Base-by-base conservation (phyloP, 2,113 vertebrate genomes). In the Nanorana parkeri region DNA sequence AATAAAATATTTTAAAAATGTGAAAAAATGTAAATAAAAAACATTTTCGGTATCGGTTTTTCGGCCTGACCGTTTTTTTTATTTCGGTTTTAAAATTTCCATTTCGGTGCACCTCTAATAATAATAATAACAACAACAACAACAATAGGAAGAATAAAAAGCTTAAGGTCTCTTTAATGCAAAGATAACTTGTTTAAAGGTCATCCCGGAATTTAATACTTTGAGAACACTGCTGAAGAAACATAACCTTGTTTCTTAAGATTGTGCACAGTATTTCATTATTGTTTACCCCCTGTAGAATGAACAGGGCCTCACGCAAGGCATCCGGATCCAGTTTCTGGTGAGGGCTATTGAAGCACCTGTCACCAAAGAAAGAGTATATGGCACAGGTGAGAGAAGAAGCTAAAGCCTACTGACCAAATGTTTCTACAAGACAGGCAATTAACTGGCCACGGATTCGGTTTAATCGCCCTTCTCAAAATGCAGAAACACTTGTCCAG, bases 171-270 rank as follows among this genome's bases (percentile, higher is more conserved):
- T 10, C n/a, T 21, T 60, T 60, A 23, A 21, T 11, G n/a, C 10
- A 60, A 21, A n/a, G n/a, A n/a, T 60, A 60, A 21, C 17, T 5
- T n/a, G 6, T 52, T 28, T 52, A 55, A 72, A 72, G 36, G 16
- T 52, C 41, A 52, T 6, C 16, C 23, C 41, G 4, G 41, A 69
- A 26, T 26, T 24, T 69, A 56, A 56, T n/a, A 75, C 29, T 36
- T 65, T 17, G n/a, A 65, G 21, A 54, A 32, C 21, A 67, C 24
- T 21, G 20, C 17, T 52, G 7, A 65, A 19, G 75, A 78, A 78
- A 78, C 51, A 4, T 52, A 56, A 55, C 23, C 63, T 23, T 24
- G 13, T 19, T 67, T 11, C 41, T 52, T 17, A 67, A 52, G 75
- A 29, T 54, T 32, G 26, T 55, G 36, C 15, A 54, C 60, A 52